These are phyloP conservation scores for Bellardia pandia DNA, from an alignment of 2,888 invertebrate species.

Conservation along the genomic window DNA sequence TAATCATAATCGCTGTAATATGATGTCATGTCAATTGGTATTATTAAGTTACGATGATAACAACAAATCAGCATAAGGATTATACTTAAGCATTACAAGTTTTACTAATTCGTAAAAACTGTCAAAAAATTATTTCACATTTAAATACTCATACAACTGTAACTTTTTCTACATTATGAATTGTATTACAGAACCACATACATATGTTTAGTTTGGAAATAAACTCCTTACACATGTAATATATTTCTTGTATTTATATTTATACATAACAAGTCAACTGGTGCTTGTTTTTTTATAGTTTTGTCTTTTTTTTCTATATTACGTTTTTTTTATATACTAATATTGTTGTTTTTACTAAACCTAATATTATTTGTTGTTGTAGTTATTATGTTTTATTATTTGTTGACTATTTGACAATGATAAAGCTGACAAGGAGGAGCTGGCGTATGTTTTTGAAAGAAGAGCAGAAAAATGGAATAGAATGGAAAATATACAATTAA, in stretches of 20 bases:
- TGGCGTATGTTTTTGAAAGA: not conserved
- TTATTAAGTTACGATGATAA: not conserved
- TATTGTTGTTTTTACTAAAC: no score
- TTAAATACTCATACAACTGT: not conserved
- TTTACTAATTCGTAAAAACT: not conserved
- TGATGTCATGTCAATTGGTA: slow-evolving; percentile 1
- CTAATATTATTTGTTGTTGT: not conserved
- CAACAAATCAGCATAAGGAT: not conserved
- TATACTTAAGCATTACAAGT: not conserved
- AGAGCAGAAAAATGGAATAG: not conserved
- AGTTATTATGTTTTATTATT: slow-evolving; percentile 5
- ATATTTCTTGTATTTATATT: no score
- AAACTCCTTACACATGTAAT: no score
- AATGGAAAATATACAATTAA: not conserved
- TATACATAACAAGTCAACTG: no score
- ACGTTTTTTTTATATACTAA: no score
- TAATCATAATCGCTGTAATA: not conserved
- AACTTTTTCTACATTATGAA: no score
- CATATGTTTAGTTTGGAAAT: no score
- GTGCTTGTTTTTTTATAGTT: no score
- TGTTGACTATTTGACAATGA: slow-evolving; percentile 10
- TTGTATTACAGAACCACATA: no score
- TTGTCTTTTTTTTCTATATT: no score
- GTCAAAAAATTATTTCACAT: slow-evolving; percentile 31
- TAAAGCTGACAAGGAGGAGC: not conserved